Conservation (phyloP, 2,797 vertebrate genomes). For the Sebastes nivosus region DNA sequence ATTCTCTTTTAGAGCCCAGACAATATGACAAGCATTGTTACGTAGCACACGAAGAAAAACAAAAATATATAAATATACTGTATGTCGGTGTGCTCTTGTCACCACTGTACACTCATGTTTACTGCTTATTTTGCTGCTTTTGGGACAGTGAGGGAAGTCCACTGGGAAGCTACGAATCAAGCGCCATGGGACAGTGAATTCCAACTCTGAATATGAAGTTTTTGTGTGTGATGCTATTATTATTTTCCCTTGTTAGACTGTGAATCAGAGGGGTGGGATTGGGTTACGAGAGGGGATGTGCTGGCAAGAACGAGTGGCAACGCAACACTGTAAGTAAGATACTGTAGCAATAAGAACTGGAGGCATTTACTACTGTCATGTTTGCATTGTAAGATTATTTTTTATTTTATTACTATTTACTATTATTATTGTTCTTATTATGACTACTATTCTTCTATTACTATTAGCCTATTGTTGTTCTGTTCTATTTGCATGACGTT, state of each 20-base stretch:
- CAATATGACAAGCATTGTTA: conserved; percentile 53
- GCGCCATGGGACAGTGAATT: conserved; percentile 75
- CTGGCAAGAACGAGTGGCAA: conserved; percentile 71
- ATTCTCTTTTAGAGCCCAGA: conserved; percentile 56
- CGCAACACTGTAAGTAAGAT: conserved; percentile 83
- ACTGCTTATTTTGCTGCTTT: conserved; percentile 72
- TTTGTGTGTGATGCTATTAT: conserved; percentile 70
- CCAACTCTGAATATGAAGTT: conserved; percentile 72
- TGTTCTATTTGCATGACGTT: conserved; percentile 88
- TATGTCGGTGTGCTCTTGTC: conserved; percentile 56
- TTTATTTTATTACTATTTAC: conserved; percentile 87
- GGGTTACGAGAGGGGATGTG: conserved; percentile 64
- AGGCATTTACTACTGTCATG: conserved; percentile 87
- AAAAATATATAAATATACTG: conserved; percentile 18
- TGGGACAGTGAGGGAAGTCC: conserved; percentile 55
- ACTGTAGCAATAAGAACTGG: conserved; percentile 91
- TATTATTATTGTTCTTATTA: conserved; percentile 85
- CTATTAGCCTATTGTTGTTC: conserved; percentile 86
- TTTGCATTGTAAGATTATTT: conserved; percentile 89
- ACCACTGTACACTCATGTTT: conserved; percentile 62
- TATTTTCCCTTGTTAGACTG: conserved; percentile 81
- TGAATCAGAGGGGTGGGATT: conserved; percentile 77
- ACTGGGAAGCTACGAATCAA: conserved; percentile 65
- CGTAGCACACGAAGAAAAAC: conserved; percentile 42
- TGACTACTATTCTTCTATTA: conserved; percentile 84